Evolutionary conservation across 2,797 vertebrate genomes (phyloP), one percentile per base, ranked within the genome.

Genomic region (Intellagama lesueurii): DNA sequence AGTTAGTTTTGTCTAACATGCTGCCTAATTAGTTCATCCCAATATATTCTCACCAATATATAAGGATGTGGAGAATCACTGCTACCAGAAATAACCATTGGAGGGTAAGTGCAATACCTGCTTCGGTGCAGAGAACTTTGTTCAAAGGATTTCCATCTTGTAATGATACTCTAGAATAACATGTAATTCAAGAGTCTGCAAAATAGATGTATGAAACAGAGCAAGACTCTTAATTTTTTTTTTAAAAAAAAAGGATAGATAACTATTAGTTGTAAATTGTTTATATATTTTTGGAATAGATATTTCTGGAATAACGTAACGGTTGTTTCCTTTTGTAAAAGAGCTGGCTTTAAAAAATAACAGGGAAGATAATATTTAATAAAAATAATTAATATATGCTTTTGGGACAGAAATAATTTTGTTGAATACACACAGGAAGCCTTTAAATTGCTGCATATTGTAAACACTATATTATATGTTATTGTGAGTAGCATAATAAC

Each of bases 1-100:
- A 95, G 96, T 95, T 81, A 49, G 94, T 86, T 96, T 90, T 95
- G 94, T 94, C 95, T 96, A 96, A 97, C 94, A 90, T 95, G 94
- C 93, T 90, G 91, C 90, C 93, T 96, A 94, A 97, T 94, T 96
- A 95, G 95, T 95, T 94, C 95, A 96, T 93, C 94, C 93, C 94
- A 94, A 87, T 85, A 68, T 35, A 90, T 94, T 92, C 95, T 81
- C 90, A 93, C 95, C 88, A 91, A 93, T 97, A 97, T 97, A 97
- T 96, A 94, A 92, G 93, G 72, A 82, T 94, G 81, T 90, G 94
- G 90, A 91, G 72, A 85, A 86, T 69, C 92, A 80, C 77, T 56
- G 81, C 88, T 89, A 88, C 90, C 88, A 95, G 95, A 90, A 90
- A 89, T 91, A 35, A 60, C 89, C 94, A 91, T 90, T 92, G 26